A percentile compares a stretch with the other conserved stretches of the same genome.
Evolutionary conservation across 2,113 vertebrate genomes (phyloP).

Genomic region (Carassius carassius): DNA sequence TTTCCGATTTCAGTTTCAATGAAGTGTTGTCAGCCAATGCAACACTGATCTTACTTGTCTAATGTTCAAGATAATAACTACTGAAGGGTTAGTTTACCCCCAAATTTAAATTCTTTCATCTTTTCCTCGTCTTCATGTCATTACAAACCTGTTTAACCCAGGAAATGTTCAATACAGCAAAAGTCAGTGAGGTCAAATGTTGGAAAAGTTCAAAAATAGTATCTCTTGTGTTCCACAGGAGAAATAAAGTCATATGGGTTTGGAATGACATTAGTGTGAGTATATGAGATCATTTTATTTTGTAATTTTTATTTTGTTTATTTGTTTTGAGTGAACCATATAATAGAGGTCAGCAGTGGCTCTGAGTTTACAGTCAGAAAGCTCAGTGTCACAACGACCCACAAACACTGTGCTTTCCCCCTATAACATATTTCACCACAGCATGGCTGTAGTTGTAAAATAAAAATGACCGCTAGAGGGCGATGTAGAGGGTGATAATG

Average conservation of each 20-base stretch:
- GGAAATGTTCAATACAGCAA: neutral
- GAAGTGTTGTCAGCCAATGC: neutral
- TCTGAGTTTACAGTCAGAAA: neutral
- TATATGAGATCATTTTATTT: too few relatives aligned
- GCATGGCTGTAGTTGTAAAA: neutral
- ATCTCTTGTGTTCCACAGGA: neutral
- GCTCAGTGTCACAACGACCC: neutral
- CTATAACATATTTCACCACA: neutral
- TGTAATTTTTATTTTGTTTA: too few relatives aligned
- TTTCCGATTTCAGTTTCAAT: slow-evolving; percentile 4
- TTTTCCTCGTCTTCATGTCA: neutral
- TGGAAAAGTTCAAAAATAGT: neutral
- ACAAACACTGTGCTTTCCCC: neutral
- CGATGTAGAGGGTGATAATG: neutral
- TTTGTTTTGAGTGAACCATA: neutral
- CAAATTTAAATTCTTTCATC: too few relatives aligned
- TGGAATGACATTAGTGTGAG: too few relatives aligned
- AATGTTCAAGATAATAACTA: neutral
- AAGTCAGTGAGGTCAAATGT: neutral
- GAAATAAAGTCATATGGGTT: neutral
- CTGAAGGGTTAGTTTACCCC: neutral
- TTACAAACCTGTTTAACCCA: neutral
- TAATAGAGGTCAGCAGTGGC: neutral
- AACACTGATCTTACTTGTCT: neutral
- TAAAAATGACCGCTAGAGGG: slow-evolving; percentile 3